A percentile compares a stretch with the other conserved stretches of the same genome.
These are phyloP conservation scores for Parauchenoglanis punctatus DNA, from an alignment of 2,797 vertebrate genomes.

Conservation along the genomic window DNA sequence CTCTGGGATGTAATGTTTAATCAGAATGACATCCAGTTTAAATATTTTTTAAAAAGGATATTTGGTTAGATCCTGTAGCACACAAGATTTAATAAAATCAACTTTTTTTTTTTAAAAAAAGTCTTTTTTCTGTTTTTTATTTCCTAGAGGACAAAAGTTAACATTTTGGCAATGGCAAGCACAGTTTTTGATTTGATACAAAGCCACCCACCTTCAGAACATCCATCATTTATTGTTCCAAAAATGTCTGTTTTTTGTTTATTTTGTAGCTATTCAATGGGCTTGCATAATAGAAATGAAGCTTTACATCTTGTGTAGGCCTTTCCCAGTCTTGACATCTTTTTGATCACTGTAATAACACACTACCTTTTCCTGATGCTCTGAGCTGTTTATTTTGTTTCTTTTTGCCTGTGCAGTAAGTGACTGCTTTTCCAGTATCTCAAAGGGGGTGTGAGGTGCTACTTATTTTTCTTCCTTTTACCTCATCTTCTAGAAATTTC, in stretches of 20 bases:
- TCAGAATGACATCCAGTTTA: neutral
- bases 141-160: neutral
- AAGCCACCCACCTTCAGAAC: slow-evolving; percentile 62
- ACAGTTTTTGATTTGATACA: slow-evolving; percentile 71
- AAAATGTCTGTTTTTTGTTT: slow-evolving; percentile 77
- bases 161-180: slow-evolving; percentile 35
- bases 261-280: slow-evolving; percentile 68
- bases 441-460: slow-evolving; percentile 2
- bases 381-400: slow-evolving; percentile 65
- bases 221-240: slow-evolving; percentile 68
- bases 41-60: neutral
- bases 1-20: neutral
- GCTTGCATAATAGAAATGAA: slow-evolving; percentile 58
- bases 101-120: neutral
- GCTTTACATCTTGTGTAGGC: slow-evolving; percentile 47
- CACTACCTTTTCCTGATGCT: slow-evolving; percentile 56
- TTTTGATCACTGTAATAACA: slow-evolving; percentile 26
- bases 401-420: slow-evolving; percentile 37
- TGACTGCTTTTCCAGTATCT: slow-evolving; percentile 59
- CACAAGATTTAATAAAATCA: neutral
- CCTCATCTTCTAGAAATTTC: neutral
- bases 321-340: slow-evolving; percentile 37
- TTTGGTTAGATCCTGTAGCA: neutral
- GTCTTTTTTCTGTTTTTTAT: neutral
- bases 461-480: neutral